These are phyloP conservation scores for Globia sparganii DNA, from an alignment of 2,888 invertebrate genomes.

Conservation along the genomic window DNA sequence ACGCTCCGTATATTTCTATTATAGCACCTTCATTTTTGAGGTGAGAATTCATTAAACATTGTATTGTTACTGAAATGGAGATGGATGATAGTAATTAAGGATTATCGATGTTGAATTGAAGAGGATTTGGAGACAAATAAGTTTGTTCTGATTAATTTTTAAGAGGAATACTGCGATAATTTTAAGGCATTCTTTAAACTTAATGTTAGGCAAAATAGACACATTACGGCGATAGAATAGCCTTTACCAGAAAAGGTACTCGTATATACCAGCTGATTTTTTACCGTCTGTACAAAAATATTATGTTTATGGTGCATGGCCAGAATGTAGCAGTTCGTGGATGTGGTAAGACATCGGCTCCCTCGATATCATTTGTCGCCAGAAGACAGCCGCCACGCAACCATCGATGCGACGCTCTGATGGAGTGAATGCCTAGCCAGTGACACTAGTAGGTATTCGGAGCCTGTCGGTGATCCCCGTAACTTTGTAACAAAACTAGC, in stretches of 20 bases:
- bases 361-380: background rate
- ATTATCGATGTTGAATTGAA: background rate
- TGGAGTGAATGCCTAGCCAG: background rate
- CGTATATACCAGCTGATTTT: background rate
- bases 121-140: background rate
- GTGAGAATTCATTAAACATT: constrained; percentile 37
- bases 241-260: background rate
- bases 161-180: too few species aligned
- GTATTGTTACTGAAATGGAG: constrained; percentile 38
- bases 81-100: constrained; percentile 35
- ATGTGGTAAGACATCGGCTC: background rate
- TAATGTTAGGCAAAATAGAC: background rate
- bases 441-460: background rate
- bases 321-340: background rate
- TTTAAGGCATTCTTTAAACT: background rate
- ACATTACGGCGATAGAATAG: background rate
- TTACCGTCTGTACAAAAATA: background rate
- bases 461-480: background rate
- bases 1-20: constrained; percentile 42
- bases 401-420: background rate
- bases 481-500: background rate
- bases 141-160: background rate
- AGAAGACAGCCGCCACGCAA: background rate
- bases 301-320: too few species aligned
- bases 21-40: constrained; percentile 38